Evolutionary conservation across 2,113 vertebrate species (phyloP).

Genomic region (Channa argus): DNA sequence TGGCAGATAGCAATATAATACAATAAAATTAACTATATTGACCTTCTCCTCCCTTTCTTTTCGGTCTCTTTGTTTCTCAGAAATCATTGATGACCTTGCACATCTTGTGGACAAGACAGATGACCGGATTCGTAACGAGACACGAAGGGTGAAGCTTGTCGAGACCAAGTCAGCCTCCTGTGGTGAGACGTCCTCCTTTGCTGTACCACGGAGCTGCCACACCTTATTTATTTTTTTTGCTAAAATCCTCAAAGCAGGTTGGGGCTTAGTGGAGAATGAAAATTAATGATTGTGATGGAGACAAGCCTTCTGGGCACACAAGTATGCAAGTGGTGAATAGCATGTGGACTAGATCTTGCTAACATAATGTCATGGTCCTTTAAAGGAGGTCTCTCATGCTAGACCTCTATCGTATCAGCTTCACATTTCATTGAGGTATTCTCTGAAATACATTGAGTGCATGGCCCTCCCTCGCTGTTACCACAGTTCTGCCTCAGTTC

Average conservation of each 20-base stretch:
- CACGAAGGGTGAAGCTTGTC: slow-evolving; percentile 89
- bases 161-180: slow-evolving; percentile 93
- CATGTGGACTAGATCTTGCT: slow-evolving; percentile 35
- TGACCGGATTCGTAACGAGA: slow-evolving; percentile 87
- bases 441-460: slow-evolving; percentile 7
- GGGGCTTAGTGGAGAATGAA: slow-evolving; percentile 46
- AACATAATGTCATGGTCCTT: slow-evolving; percentile 19
- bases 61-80: slow-evolving; percentile 72
- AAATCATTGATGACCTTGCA: slow-evolving; percentile 95
- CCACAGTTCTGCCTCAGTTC: slow-evolving; percentile 25
- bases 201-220: neutral
- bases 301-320: slow-evolving; percentile 36
- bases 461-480: slow-evolving; percentile 13
- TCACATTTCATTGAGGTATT: slow-evolving; percentile 22
- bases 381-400: slow-evolving; percentile 5
- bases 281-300: slow-evolving; percentile 16
- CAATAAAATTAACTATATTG: neutral
- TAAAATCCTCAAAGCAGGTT: neutral
- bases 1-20: neutral
- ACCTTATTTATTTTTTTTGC: neutral
- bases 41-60: neutral
- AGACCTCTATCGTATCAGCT: slow-evolving; percentile 16
- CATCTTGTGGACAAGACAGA: slow-evolving; percentile 96
- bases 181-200: slow-evolving; percentile 82
- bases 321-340: slow-evolving; percentile 31